phyloP scores from a whole-genome alignment of 2,888 invertebrate species.

The Nomada goodeniana region DNA sequence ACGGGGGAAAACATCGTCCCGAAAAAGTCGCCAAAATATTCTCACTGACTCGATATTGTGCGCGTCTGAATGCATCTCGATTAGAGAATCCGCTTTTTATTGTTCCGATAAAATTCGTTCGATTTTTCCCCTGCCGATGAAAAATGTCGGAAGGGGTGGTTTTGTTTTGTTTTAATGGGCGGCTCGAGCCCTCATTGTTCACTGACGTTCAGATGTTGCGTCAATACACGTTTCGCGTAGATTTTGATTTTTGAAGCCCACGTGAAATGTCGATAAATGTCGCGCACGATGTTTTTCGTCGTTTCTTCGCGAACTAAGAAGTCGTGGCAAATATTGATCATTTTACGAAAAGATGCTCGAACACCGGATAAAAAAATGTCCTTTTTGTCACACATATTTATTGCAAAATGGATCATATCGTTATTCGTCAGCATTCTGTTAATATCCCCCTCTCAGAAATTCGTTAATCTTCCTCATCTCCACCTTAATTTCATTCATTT shows the following conservation, averaged over 20 bases:
- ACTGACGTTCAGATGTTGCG: constrained; percentile 43
- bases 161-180: constrained; percentile 44
- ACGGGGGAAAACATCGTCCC: not conserved
- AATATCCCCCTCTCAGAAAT: no score
- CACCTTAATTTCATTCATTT: no score
- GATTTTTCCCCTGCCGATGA: constrained; percentile 24
- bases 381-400: no score
- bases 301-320: not conserved
- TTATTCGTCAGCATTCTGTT: no score
- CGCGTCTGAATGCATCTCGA: constrained; percentile 17
- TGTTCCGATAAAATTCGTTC: constrained; percentile 39
- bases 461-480: no score
- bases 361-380: no score
- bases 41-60: not conserved
- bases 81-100: constrained; percentile 32
- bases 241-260: constrained; percentile 13
- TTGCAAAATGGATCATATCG: no score
- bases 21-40: not conserved
- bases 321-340: not conserved
- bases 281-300: not conserved
- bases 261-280: constrained; percentile 3
- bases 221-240: constrained; percentile 36
- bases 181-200: constrained; percentile 40
- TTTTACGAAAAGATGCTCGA: not conserved
- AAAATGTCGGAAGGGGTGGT: constrained; percentile 23